Conservation (phyloP, 2,797 vertebrate species). For the Pempheris klunzingeri region DNA sequence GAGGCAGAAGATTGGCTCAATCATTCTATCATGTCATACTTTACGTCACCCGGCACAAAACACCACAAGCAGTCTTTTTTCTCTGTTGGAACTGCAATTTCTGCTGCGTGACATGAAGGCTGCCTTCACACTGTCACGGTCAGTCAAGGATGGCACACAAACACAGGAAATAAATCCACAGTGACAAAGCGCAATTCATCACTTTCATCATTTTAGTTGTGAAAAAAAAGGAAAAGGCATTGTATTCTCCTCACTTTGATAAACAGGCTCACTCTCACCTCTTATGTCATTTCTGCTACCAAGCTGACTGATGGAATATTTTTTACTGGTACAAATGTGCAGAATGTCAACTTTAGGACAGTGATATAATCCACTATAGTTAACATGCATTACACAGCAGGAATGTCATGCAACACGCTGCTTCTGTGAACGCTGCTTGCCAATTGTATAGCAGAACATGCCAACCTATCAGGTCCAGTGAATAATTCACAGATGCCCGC, state of each 20-base stretch:
- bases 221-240: constrained; percentile 55
- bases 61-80: constrained; percentile 38
- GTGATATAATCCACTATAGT: constrained; percentile 37
- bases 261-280: constrained; percentile 52
- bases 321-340: constrained; percentile 39
- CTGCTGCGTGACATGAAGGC: constrained; percentile 56
- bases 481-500: constrained; percentile 79
- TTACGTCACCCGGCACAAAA: constrained; percentile 73
- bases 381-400: constrained; percentile 50
- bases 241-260: constrained; percentile 50
- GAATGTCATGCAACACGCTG: constrained; percentile 54
- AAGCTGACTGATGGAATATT: constrained; percentile 31
- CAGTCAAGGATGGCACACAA: constrained; percentile 62
- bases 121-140: constrained; percentile 64
- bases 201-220: constrained; percentile 62
- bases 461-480: constrained; percentile 74
- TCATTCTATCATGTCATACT: constrained; percentile 79
- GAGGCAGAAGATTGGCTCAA: constrained; percentile 86
- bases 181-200: constrained; percentile 68
- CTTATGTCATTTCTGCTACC: constrained; percentile 44
- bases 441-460: constrained; percentile 58
- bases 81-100: constrained; percentile 45
- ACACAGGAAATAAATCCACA: constrained; percentile 70
- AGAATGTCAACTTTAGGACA: constrained; percentile 34
- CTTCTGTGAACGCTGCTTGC: constrained; percentile 54